These are phyloP conservation scores for Acronicta alni DNA, from an alignment of 2,888 invertebrate genomes.

Conservation along the genomic window DNA sequence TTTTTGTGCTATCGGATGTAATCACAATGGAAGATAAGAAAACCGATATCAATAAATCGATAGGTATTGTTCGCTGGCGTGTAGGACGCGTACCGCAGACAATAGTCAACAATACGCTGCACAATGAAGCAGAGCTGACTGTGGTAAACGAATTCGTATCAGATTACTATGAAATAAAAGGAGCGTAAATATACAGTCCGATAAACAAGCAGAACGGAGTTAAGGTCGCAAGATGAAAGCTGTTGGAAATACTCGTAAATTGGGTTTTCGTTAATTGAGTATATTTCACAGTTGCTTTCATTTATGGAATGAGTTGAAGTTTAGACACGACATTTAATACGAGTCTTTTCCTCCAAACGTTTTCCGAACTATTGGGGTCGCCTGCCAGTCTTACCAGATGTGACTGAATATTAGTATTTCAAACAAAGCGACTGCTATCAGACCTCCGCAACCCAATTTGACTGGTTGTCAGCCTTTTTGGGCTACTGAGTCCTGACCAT, in stretches of 20 bases:
- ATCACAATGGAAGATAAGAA: slow-evolving; percentile 56
- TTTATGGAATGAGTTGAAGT: slow-evolving; percentile 25
- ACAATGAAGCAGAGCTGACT: slow-evolving; percentile 61
- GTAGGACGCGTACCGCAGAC: slow-evolving; percentile 59
- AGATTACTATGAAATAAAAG: slow-evolving; percentile 77
- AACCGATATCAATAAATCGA: slow-evolving; percentile 66
- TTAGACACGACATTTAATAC: slow-evolving; percentile 3
- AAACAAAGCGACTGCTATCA: too few species aligned
- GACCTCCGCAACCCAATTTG: too few species aligned
- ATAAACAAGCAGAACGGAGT: slow-evolving; percentile 75
- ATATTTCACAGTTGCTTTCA: slow-evolving; percentile 42
- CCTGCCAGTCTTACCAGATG: too few species aligned
- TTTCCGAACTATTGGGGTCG: too few species aligned
- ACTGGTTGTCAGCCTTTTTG: too few species aligned
- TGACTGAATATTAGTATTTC: too few species aligned
- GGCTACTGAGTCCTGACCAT: too few species aligned
- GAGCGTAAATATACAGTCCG: slow-evolving; percentile 77
- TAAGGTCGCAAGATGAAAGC: slow-evolving; percentile 74
- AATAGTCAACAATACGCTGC: slow-evolving; percentile 61
- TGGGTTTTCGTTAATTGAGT: slow-evolving; percentile 36
- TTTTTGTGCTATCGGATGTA: slow-evolving; percentile 44
- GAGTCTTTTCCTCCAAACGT: too few species aligned
- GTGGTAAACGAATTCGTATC: slow-evolving; percentile 66
- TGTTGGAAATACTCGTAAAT: slow-evolving; percentile 48
- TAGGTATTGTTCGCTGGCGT: slow-evolving; percentile 52